Conservation (phyloP, 92 coral and sea anemone genomes). For the Desmophyllum pertusum region DNA sequence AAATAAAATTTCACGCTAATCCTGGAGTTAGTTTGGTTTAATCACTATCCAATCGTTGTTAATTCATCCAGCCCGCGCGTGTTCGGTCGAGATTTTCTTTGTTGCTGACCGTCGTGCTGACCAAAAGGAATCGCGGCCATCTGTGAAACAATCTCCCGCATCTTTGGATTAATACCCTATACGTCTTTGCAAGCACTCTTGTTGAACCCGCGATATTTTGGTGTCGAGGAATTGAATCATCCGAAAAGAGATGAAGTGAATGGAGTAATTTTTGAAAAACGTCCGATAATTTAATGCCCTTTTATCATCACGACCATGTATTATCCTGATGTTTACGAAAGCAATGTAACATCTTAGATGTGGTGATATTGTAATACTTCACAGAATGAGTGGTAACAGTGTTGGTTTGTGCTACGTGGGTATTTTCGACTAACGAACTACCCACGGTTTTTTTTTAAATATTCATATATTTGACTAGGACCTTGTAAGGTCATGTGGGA, state of each 20-base stretch:
- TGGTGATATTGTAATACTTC: background rate
- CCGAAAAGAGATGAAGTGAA: too few species aligned
- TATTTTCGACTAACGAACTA: background rate
- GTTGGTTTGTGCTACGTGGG: slow-evolving; percentile 25
- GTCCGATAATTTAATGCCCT: background rate
- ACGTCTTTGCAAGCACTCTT: background rate
- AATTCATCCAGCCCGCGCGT: too few species aligned
- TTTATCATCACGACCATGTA: slow-evolving; percentile 3
- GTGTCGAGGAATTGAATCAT: slow-evolving; percentile 59
- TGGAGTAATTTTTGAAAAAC: slow-evolving; percentile 60
- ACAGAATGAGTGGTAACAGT: slow-evolving; percentile 15
- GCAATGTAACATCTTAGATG: background rate
- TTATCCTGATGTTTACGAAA: background rate
- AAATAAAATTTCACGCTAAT: too few species aligned
- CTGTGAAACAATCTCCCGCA: slow-evolving; percentile 10
- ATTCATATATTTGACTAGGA: slow-evolving; percentile 30
- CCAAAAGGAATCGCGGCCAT: too few species aligned
- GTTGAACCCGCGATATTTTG: slow-evolving; percentile 41
- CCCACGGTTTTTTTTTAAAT: slow-evolving; percentile 26
- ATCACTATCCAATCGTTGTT: too few species aligned
- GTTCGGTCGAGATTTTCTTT: too few species aligned
- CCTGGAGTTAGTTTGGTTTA: too few species aligned
- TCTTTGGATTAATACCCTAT: slow-evolving; percentile 12
- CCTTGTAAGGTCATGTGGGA: slow-evolving; percentile 80
- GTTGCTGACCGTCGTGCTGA: too few species aligned